A percentile compares a stretch with the other conserved stretches of the same genome.
phyloP scores from a whole-genome alignment of 2,113 vertebrate genomes.

The Otocyon megalotis region DNA sequence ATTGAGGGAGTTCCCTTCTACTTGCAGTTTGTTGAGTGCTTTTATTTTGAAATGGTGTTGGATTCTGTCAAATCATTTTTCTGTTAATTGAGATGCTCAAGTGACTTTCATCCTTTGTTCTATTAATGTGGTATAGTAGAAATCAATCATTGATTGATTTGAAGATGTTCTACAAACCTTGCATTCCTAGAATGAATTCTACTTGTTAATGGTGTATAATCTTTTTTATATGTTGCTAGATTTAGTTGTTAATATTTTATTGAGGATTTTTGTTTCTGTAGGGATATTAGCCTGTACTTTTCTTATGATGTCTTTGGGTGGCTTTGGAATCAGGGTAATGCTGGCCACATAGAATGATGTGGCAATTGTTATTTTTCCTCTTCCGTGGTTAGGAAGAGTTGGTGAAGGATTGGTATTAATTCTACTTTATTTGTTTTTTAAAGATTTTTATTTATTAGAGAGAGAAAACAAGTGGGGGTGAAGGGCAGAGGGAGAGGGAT shows the following conservation, averaged over 20 bases:
- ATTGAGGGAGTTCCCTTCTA: neutral
- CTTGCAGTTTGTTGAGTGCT: neutral
- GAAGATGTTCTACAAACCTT: neutral
- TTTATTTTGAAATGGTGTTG: constrained; percentile 5
- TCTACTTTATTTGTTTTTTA: neutral
- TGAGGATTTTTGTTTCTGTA: constrained; percentile 13
- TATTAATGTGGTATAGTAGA: neutral
- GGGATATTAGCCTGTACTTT: neutral
- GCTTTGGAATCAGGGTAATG: neutral
- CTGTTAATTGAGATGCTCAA: neutral
- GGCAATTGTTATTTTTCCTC: neutral
- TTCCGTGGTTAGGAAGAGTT: neutral
- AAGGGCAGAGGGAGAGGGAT: too few relatives aligned
- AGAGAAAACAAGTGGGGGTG: too few relatives aligned
- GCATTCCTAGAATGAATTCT: constrained; percentile 25
- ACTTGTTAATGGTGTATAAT: neutral
- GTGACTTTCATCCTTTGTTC: neutral
- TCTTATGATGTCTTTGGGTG: neutral
- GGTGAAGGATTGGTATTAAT: neutral
- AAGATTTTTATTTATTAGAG: too few relatives aligned
- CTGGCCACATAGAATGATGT: neutral
- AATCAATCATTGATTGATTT: neutral
- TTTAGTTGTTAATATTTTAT: neutral
- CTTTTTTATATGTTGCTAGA: neutral
- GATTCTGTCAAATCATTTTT: neutral